A percentile compares a stretch with the other conserved stretches of the same genome.
phyloP scores from a whole-genome alignment of 1,140 invertebrate genomes.

The Cyrtorhinus lividipennis region DNA sequence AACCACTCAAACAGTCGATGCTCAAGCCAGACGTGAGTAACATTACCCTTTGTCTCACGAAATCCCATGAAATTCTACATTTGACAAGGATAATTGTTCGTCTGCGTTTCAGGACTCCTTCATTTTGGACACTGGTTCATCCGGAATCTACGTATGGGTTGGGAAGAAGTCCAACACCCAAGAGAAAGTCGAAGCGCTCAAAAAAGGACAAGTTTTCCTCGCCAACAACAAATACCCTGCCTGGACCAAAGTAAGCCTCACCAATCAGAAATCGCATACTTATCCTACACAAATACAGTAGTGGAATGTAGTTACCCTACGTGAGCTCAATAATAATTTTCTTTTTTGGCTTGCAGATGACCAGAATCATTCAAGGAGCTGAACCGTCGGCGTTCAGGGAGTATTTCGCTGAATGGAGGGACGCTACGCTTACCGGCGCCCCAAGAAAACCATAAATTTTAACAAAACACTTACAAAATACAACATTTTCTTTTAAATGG shows the following conservation, averaged over 20 bases:
- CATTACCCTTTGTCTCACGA: too few relatives aligned
- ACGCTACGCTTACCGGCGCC: constrained; percentile 26
- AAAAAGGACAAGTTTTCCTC: constrained; percentile 56
- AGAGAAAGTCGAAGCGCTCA: constrained; percentile 64
- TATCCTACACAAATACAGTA: not conserved
- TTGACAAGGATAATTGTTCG: not conserved
- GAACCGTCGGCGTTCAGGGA: constrained; percentile 65
- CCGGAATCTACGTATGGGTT: constrained; percentile 75
- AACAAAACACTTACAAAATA: too few relatives aligned
- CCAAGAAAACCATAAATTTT: not conserved
- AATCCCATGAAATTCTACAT: not conserved
- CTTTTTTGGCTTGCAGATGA: constrained; percentile 31
- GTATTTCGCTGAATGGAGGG: constrained; percentile 60
- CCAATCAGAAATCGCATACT: not conserved
- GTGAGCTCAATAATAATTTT: not conserved
- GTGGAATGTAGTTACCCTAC: not conserved
- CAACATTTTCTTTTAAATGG: too few relatives aligned
- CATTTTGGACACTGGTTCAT: constrained; percentile 64
- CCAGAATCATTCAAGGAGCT: constrained; percentile 52
- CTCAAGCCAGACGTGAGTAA: constrained; percentile 51
- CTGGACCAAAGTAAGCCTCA: constrained; percentile 51
- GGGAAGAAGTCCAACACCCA: constrained; percentile 57
- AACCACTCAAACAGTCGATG: constrained; percentile 52
- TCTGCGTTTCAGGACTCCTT: constrained; percentile 58
- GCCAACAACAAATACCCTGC: constrained; percentile 55